A percentile compares a stretch with the other conserved stretches of the same genome.
Evolutionary conservation across 2,797 vertebrate genomes (phyloP).

Genomic region (Chanos chanos): DNA sequence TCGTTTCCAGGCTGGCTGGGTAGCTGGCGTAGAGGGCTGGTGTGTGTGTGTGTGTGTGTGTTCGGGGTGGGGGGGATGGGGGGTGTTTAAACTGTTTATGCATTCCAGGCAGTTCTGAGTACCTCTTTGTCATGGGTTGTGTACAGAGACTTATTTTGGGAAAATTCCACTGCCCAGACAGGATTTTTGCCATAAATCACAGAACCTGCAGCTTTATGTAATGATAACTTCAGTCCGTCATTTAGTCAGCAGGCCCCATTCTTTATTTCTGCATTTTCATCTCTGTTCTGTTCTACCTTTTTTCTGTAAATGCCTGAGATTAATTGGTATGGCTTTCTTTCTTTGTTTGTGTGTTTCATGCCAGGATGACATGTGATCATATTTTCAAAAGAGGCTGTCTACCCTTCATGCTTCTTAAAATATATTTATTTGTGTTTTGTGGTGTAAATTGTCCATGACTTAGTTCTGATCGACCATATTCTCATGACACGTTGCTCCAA

Average conservation of each 20-base stretch:
- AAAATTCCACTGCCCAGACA: slow-evolving; percentile 90
- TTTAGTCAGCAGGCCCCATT: slow-evolving; percentile 43
- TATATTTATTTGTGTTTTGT: background rate
- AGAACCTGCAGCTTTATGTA: slow-evolving; percentile 84
- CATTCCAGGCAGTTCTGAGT: slow-evolving; percentile 86
- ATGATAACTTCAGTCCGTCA: slow-evolving; percentile 83
- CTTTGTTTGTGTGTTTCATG: too few relatives aligned
- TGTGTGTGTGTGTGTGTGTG: slow-evolving; percentile 26
- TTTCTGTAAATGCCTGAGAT: slow-evolving; percentile 9
- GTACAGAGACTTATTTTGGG: slow-evolving; percentile 97
- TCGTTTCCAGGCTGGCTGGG: slow-evolving; percentile 74
- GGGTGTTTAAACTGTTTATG: slow-evolving; percentile 84
- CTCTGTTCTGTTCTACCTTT: too few relatives aligned
- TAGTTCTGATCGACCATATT: too few relatives aligned
- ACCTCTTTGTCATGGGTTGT: slow-evolving; percentile 88
- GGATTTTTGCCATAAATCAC: slow-evolving; percentile 89
- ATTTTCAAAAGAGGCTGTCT: background rate
- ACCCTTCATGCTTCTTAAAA: background rate
- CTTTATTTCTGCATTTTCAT: slow-evolving; percentile 19
- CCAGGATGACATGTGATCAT: too few relatives aligned
- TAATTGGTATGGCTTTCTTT: too few relatives aligned
- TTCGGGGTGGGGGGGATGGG: background rate
- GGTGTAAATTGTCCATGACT: background rate
- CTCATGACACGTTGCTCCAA: too few relatives aligned
- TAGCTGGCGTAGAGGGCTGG: slow-evolving; percentile 35